Evolutionary conservation across 2,888 invertebrate species (phyloP), one percentile per base, ranked within the genome.

Genomic region (Macrophya alboannulata): DNA sequence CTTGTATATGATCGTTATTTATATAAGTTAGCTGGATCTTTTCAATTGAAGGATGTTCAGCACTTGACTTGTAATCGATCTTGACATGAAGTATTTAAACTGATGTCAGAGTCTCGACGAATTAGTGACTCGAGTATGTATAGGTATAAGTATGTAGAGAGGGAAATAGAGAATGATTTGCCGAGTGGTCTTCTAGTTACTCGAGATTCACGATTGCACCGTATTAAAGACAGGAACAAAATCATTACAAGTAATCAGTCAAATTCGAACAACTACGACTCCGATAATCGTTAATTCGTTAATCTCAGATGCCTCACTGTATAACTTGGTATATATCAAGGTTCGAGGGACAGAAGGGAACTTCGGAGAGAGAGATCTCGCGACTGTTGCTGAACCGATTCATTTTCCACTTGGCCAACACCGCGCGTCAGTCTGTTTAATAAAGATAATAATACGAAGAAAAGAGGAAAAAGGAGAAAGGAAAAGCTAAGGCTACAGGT

Each of bases 221-320:
- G 31, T 79, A n/a, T 81, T 21, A 59, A 43, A 59, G 59, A 62
- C 81, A 81, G 81, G 81, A 81, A 81, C 81, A 81, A 81, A 81
- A 81, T 59, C 81, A 62, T 81, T 81, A 81, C 6, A n/a, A 21
- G 21, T 43, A 81, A 81, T 81, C 62, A 59, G 81, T 81, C 10
- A 6, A 37, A 55, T 37, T 77, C 15, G 17, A 37, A 17, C 31
- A 51, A 45, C 31, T 9, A 51, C 74, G 21, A 55, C 55, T 77
- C 51, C 77, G 77, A 77, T 77, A 77, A 77, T 77, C 77, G 17
- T 77, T 77, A 25, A 77, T 77, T 55, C 31, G 77, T 55, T 77
- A 55, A 77, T 77, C 55, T 55, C 43, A 3, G 10, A 43, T 21
- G 40, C 17, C 72, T 43, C 40, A 8, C 15, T 10, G 72, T 37